Conservation (phyloP, 2,888 invertebrate species). For the Sabatieria punctata region DNA sequence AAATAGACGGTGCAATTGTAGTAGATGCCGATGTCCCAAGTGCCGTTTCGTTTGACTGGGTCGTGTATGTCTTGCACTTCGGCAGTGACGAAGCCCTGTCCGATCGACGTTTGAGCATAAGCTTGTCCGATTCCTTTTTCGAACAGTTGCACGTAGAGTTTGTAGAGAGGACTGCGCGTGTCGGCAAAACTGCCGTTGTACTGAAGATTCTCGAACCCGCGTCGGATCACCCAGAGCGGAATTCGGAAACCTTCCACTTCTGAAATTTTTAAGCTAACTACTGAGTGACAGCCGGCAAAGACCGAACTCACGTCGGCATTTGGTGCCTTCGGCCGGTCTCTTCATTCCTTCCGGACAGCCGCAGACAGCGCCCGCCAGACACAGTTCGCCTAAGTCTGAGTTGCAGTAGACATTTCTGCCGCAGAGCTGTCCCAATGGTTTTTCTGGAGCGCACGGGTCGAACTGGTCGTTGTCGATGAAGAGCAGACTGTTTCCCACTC, state of each 20-base stretch:
- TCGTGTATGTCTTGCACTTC: conserved; percentile 23
- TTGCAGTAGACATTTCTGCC: conserved; percentile 21
- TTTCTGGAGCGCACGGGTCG: conserved; percentile 20
- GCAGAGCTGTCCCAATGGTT: conserved; percentile 18
- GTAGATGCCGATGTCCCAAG: conserved; percentile 25
- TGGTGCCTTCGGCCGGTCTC: conserved; percentile 15
- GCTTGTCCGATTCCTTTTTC: conserved; percentile 23
- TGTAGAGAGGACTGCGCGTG: conserved; percentile 20
- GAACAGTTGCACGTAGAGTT: conserved; percentile 15
- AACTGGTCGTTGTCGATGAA: conserved; percentile 16
- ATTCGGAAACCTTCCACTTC: conserved; percentile 14
- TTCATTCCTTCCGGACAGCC: conserved; percentile 27
- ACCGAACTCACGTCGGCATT: conserved; percentile 25
- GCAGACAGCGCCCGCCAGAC: conserved; percentile 25
- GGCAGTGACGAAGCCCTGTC: conserved; percentile 4
- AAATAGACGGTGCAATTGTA: conserved; percentile 22
- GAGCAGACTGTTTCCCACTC: conserved; percentile 6
- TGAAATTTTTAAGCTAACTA: conserved; percentile 7
- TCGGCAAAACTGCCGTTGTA: conserved; percentile 21
- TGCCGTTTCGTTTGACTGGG: conserved; percentile 21
- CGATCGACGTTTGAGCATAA: conserved; percentile 24
- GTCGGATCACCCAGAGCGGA: conserved; percentile 25
- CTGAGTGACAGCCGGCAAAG: not conserved
- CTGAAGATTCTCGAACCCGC: conserved; percentile 18
- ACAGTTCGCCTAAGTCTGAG: conserved; percentile 23